Conservation (phyloP, 2,113 vertebrate genomes). For the Leuciscus idus region DNA sequence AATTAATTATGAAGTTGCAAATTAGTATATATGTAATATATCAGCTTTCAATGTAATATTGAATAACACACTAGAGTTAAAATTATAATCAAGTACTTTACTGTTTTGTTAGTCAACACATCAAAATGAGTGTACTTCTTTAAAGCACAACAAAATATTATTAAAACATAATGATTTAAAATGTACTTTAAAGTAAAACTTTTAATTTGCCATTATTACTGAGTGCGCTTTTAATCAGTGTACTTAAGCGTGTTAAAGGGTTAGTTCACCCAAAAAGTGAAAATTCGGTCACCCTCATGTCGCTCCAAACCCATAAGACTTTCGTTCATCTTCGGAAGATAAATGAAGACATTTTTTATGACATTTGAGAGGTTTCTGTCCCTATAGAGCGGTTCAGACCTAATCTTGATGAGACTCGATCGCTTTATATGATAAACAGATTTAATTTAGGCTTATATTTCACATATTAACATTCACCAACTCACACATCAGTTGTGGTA, state of each 20-base stretch:
- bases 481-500: no score
- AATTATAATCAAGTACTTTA: neutral
- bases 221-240: neutral
- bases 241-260: neutral
- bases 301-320: no score
- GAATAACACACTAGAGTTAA: neutral
- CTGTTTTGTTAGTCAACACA: neutral
- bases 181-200: neutral
- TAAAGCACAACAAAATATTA: neutral
- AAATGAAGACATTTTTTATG: no score
- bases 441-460: no score
- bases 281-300: no score
- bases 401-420: no score
- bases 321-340: no score
- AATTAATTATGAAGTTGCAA: neutral
- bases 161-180: neutral
- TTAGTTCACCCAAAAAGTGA: no score
- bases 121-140: neutral
- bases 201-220: neutral
- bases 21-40: neutral
- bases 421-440: no score
- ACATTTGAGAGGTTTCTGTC: no score
- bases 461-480: no score
- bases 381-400: no score
- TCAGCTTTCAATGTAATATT: neutral